Conservation (phyloP, 2,797 vertebrate genomes). For the Balearica regulorum region DNA sequence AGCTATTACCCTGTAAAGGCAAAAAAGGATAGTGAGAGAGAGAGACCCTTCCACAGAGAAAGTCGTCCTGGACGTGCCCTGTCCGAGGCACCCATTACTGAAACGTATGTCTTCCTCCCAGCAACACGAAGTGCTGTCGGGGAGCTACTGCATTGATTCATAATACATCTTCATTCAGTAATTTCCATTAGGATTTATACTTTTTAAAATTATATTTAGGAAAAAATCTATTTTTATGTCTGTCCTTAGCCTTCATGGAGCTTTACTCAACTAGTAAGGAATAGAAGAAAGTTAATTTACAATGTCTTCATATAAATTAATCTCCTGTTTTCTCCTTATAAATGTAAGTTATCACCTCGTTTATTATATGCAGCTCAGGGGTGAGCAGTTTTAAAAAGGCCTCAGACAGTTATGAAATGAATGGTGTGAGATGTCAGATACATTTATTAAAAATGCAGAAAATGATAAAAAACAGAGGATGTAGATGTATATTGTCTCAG, state of each 20-base stretch:
- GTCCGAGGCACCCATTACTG: neutral
- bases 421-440: slow-evolving; percentile 43
- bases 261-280: neutral
- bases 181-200: slow-evolving; percentile 48
- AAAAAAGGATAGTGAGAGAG: neutral
- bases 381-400: slow-evolving; percentile 47
- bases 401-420: slow-evolving; percentile 24
- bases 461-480: slow-evolving; percentile 36
- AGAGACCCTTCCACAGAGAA: neutral
- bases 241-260: neutral
- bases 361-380: slow-evolving; percentile 44
- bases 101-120: neutral
- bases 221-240: slow-evolving; percentile 51
- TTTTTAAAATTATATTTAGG: slow-evolving; percentile 19
- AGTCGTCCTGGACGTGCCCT: neutral
- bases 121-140: neutral
- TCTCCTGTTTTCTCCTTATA: slow-evolving; percentile 48
- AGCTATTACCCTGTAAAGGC: neutral
- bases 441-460: slow-evolving; percentile 43
- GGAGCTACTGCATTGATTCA: neutral
- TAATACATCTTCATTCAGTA: slow-evolving; percentile 25
- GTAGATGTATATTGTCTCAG: slow-evolving; percentile 18
- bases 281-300: slow-evolving; percentile 43
- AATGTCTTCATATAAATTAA: slow-evolving; percentile 53
- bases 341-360: slow-evolving; percentile 35